These are phyloP conservation scores for Rutilus rutilus DNA, from an alignment of 2,113 vertebrate genomes.

Conservation along the genomic window DNA sequence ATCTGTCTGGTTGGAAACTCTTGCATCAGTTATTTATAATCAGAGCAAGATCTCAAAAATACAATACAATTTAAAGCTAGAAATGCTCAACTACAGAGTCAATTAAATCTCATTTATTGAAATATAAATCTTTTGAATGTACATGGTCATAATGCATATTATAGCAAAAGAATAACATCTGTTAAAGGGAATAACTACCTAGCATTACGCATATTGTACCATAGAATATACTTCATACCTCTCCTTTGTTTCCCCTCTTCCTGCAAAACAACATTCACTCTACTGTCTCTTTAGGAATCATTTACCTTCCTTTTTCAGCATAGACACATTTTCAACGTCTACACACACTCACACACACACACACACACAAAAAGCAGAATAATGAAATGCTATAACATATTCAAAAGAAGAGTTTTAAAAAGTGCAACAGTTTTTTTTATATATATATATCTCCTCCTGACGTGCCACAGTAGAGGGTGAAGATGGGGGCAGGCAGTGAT, in stretches of 20 bases:
- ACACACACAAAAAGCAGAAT: slow-evolving; percentile 49
- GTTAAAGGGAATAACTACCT: slow-evolving; percentile 71
- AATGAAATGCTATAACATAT: slow-evolving; percentile 27
- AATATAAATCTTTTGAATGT: slow-evolving; percentile 84
- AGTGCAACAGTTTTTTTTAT: slow-evolving; percentile 89
- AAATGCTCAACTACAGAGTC: slow-evolving; percentile 9
- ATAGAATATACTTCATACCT: slow-evolving; percentile 74
- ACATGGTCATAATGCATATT: slow-evolving; percentile 76
- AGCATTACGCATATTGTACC: slow-evolving; percentile 74
- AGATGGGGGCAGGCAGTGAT: slow-evolving; percentile 89
- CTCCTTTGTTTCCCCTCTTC: slow-evolving; percentile 52
- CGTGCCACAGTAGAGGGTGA: slow-evolving; percentile 87
- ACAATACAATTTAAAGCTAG: neutral
- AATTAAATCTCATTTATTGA: slow-evolving; percentile 81
- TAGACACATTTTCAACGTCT: slow-evolving; percentile 47
- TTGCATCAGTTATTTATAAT: neutral
- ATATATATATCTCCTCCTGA: slow-evolving; percentile 53
- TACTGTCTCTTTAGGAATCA: slow-evolving; percentile 74
- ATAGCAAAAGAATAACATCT: slow-evolving; percentile 70
- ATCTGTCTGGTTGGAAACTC: too few relatives aligned
- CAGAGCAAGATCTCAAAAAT: neutral
- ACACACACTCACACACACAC: slow-evolving; percentile 49
- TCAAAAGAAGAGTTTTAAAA: slow-evolving; percentile 62
- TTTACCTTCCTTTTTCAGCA: slow-evolving; percentile 43
- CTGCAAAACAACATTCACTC: slow-evolving; percentile 74